These are phyloP conservation scores for Tribolium castaneum DNA, from an alignment of 1,140 invertebrate species.

Conservation along the genomic window DNA sequence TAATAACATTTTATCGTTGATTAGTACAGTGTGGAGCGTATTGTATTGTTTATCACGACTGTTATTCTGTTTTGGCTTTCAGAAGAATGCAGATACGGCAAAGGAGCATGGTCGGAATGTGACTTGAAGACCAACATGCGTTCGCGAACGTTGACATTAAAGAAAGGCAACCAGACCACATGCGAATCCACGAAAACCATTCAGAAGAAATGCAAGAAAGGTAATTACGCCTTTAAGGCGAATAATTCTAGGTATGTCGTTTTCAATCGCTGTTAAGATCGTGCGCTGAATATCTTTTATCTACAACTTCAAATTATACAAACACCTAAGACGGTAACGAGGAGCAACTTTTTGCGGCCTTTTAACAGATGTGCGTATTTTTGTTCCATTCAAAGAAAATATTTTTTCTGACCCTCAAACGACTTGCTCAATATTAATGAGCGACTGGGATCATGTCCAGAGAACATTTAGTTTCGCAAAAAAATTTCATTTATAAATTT, in stretches of 20 bases:
- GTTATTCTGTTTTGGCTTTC: slow-evolving; percentile 52
- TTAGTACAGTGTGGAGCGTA: neutral
- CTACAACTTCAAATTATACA: neutral
- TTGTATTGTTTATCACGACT: neutral
- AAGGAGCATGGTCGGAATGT: slow-evolving; percentile 88
- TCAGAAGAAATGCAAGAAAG: slow-evolving; percentile 91
- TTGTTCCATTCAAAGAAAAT: too few species aligned
- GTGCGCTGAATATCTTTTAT: slow-evolving; percentile 13
- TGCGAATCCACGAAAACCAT: slow-evolving; percentile 88
- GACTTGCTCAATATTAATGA: neutral
- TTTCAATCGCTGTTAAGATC: neutral
- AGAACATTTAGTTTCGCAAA: neutral
- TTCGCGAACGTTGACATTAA: slow-evolving; percentile 82
- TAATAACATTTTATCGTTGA: neutral
- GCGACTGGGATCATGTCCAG: neutral
- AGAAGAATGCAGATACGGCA: slow-evolving; percentile 80
- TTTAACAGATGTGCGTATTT: neutral
- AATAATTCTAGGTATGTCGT: slow-evolving; percentile 5
- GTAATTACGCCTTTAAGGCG: slow-evolving; percentile 64
- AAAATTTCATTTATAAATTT: neutral
- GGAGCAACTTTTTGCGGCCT: neutral
- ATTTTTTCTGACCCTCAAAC: neutral
- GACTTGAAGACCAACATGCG: slow-evolving; percentile 83
- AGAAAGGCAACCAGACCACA: slow-evolving; percentile 79
- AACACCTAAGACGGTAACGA: neutral